Base-by-base conservation (phyloP, 2,797 vertebrate genomes). In the Enoplosus armatus region DNA sequence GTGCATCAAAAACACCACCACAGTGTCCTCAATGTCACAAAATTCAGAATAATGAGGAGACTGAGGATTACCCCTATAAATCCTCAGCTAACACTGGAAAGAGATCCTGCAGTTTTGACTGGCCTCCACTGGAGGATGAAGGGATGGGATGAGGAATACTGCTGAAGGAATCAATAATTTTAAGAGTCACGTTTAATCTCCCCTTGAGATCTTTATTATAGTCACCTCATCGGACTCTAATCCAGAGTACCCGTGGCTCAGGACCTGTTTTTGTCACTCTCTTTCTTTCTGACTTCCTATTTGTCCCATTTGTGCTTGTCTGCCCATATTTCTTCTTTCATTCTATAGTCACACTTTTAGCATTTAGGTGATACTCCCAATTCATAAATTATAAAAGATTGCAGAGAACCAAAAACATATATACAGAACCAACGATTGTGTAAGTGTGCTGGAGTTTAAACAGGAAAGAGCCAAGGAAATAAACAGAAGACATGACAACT, bases 111-210 rank as follows among this genome's bases (percentile, higher is more conserved):
- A 53, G 29, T 55, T 60, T 22, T 35, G 29, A 33, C 37, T 50
- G 50, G 18, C 14, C 27, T 48, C 29, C 51, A 29, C 22, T 51
- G 24, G 15, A 60, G 35, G 41, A 26, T 69, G 39, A 33, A 7
- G 9, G 16, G 24, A 62, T 58, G 60, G 31, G 51, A 69, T 5
- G 31, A 72, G 58, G 22, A 64, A 33, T 59, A 50, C 26, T 65
- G 29, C 79, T 35, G 58, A 20, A 67, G 63, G 59, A 75, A 16
- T 66, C 51, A 26, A 18, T 62, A 50, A 27, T 50, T 59, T 79
- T 51, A 68, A 68, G 59, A 50, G 62, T 55, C 68, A 43, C 59
- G 68, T 70, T 77, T 72, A 75, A 29, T 59, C 37, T 68, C 37
- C 59, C 48, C 37, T n/a, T 63, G 35, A 75, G 62, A 29, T 71